These are phyloP conservation scores for Electrophaes corylata DNA, from an alignment of 2,888 invertebrate species.

Conservation along the genomic window DNA sequence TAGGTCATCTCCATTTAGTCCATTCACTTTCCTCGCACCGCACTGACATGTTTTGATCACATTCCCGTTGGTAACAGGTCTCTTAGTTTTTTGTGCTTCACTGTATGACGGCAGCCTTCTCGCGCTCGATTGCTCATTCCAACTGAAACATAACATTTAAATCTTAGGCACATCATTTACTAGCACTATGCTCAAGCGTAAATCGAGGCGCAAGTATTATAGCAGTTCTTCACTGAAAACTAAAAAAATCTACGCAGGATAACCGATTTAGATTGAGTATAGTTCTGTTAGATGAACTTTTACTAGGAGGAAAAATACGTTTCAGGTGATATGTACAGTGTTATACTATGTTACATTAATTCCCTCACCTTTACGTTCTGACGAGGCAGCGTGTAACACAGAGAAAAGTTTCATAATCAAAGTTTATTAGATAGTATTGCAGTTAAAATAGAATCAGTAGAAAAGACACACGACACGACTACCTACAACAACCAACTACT, in stretches of 20 bases:
- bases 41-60: constrained; percentile 73
- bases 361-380: constrained; percentile 82
- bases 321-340: constrained; percentile 15
- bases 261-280: background rate
- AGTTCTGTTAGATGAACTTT: background rate
- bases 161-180: background rate
- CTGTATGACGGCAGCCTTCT: constrained; percentile 81
- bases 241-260: background rate
- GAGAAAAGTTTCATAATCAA: constrained; percentile 75
- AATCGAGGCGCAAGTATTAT: background rate
- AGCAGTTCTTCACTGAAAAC: background rate
- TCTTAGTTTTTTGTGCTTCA: constrained; percentile 83
- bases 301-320: background rate
- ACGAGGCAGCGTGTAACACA: constrained; percentile 82
- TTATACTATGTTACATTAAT: constrained; percentile 27
- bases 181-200: background rate
- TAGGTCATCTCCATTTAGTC: constrained; percentile 59
- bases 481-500: constrained; percentile 50
- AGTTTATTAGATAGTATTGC: constrained; percentile 44
- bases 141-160: constrained; percentile 58
- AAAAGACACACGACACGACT: constrained; percentile 45
- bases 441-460: constrained; percentile 21
- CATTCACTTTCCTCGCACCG: constrained; percentile 73
- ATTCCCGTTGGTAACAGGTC: constrained; percentile 73
- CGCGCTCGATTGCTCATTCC: constrained; percentile 82